Conservation (phyloP, 92 coral and sea anemone genomes). For the Heteractis magnifica region DNA sequence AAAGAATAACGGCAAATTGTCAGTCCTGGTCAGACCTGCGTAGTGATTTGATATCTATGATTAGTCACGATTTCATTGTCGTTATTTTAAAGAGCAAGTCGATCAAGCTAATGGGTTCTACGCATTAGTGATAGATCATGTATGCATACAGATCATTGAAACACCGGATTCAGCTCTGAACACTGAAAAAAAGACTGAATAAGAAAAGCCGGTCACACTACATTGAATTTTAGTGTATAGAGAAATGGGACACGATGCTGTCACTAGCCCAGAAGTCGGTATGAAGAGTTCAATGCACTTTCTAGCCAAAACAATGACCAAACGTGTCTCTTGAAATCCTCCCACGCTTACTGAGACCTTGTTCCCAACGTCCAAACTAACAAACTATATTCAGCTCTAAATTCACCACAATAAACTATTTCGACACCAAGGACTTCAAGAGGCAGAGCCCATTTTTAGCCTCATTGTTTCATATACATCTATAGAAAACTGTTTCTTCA, state of each 20-base stretch:
- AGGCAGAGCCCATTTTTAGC: not conserved
- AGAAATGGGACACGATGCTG: conserved; percentile 3
- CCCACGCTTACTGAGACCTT: not conserved
- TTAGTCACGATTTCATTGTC: conserved; percentile 21
- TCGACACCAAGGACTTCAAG: not conserved
- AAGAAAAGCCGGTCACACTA: not conserved
- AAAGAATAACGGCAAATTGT: conserved; percentile 36
- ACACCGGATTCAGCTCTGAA: conserved; percentile 7
- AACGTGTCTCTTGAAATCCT: not conserved
- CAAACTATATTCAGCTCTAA: not conserved
- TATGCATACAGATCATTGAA: conserved; percentile 15
- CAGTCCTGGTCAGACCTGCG: conserved; percentile 18
- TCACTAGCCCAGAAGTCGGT: not conserved
- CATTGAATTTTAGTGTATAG: not conserved
- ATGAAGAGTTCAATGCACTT: not conserved
- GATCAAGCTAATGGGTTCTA: conserved; percentile 19
- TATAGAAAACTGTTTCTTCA: not conserved
- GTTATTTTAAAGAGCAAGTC: conserved; percentile 10
- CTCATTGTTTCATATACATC: not conserved
- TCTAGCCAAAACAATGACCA: conserved; percentile 19
- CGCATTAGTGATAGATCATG: conserved; percentile 17
- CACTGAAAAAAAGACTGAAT: conserved; percentile 9
- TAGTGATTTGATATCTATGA: conserved; percentile 33
- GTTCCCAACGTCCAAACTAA: not conserved
- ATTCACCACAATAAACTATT: not conserved